phyloP scores from a whole-genome alignment of 2,113 vertebrate species.

The Apteryx owenii region DNA sequence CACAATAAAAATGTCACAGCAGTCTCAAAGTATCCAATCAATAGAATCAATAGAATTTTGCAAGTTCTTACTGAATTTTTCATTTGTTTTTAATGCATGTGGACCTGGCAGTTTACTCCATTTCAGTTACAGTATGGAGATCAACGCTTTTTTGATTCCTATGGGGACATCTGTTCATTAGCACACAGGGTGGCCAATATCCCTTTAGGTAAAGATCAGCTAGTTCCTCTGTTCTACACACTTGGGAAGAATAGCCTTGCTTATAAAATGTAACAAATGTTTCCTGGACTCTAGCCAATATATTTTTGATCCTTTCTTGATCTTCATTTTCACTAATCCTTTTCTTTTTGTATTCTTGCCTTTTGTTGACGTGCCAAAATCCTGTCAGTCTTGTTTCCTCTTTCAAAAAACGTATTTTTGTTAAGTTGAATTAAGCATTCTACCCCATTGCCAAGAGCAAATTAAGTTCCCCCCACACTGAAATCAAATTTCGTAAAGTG shows the following conservation, averaged over 20 bases:
- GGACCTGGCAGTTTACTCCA: slow-evolving; percentile 21
- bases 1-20: neutral
- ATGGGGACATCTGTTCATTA: slow-evolving; percentile 51
- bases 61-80: neutral
- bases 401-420: slow-evolving; percentile 77
- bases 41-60: neutral
- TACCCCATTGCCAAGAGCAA: slow-evolving; percentile 73
- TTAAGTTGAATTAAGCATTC: slow-evolving; percentile 79
- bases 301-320: slow-evolving; percentile 82
- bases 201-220: slow-evolving; percentile 76
- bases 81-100: neutral
- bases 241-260: slow-evolving; percentile 75
- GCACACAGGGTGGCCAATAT: slow-evolving; percentile 51
- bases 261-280: slow-evolving; percentile 80
- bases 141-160: slow-evolving; percentile 37
- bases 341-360: slow-evolving; percentile 79
- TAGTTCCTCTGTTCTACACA: slow-evolving; percentile 77
- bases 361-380: slow-evolving; percentile 84
- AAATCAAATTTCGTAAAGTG: slow-evolving; percentile 67
- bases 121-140: neutral
- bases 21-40: neutral
- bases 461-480: slow-evolving; percentile 65
- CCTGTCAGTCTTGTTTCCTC: slow-evolving; percentile 82
- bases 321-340: slow-evolving; percentile 84
- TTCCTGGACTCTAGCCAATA: slow-evolving; percentile 78